Base-by-base conservation (phyloP, 2,888 invertebrate genomes). In the Venusia cambrica region DNA sequence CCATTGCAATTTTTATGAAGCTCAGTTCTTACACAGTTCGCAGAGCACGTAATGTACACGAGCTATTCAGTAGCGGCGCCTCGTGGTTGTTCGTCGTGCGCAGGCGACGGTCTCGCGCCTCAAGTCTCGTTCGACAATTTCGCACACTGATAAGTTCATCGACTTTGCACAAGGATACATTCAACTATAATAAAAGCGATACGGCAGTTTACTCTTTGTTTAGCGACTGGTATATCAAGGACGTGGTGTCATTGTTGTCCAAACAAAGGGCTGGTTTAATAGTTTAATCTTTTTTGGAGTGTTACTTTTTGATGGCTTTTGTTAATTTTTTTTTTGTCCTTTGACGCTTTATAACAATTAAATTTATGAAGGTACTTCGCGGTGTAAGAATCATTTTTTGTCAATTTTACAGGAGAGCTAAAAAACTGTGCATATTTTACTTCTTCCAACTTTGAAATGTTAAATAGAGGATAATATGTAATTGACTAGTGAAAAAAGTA, bases 61-160 rank as follows among this genome's bases (percentile, higher is more conserved):
- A 20, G 9, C 1, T 30, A 31, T 6, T 14, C 6, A 5, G 5
- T 9, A 4, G 1, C 15, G 20, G 38, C n/a, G n/a, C n/a, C 10
- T 35, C 7, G 14, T 5, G 12, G 26, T 32, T 5, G n/a, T n/a
- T 25, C 7, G 32, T 17, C 46, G 48, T 56, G 57, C 51, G 59
- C 51, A 41, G 44, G 52, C 57, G 61, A 54, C 66, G 72, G 71
- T 64, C 72, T 61, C 65, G 72, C 73, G 73, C 67, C 61, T 57
- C 62, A 57, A 56, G 66, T 61, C 72, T 66, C 64, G 73, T 69
- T 73, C 70, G 81, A 81, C 83, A 85, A 84, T 85, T 84, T 83
- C 71, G 83, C 83, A 72, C 73, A 72, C 71, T 73, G 75, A 73
- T 76, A 79, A 80, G 84, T 83, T 84, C 84, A 84, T 74, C 73